Conservation (phyloP, 1,140 invertebrate genomes). For the Onthophagus taurus region DNA sequence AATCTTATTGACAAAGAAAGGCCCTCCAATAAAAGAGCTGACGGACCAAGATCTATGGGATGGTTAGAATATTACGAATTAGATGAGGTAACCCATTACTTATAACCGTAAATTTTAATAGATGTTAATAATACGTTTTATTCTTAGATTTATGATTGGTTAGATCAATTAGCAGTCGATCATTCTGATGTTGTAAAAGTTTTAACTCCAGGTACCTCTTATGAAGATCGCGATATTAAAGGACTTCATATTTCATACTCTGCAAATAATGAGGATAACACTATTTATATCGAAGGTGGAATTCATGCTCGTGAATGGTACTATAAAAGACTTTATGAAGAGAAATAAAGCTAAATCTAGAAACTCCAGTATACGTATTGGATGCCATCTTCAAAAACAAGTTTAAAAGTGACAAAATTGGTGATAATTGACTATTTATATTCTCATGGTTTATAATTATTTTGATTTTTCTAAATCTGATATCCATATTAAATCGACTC, state of each 20-base stretch:
- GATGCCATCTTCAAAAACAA: too few relatives aligned
- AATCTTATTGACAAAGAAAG: constrained; percentile 27
- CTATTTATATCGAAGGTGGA: constrained; percentile 42
- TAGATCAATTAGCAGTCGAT: constrained; percentile 38
- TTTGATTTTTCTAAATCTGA: too few relatives aligned
- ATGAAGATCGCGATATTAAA: constrained; percentile 50
- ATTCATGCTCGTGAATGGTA: constrained; percentile 45
- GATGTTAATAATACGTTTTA: not conserved
- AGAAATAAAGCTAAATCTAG: too few relatives aligned
- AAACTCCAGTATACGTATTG: too few relatives aligned
- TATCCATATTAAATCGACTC: too few relatives aligned
- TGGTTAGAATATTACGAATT: constrained; percentile 9
- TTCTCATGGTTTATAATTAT: too few relatives aligned
- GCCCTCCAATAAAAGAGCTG: not conserved
- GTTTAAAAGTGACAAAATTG: too few relatives aligned
- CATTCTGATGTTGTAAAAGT: constrained; percentile 43
- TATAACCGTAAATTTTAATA: not conserved
- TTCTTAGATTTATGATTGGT: constrained; percentile 39
- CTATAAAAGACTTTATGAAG: too few relatives aligned
- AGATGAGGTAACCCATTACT: constrained; percentile 5
- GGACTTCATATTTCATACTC: constrained; percentile 48
- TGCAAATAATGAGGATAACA: constrained; percentile 27
- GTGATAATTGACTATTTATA: too few relatives aligned
- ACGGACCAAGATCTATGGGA: not conserved
- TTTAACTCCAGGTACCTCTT: constrained; percentile 44